A percentile compares a stretch with the other conserved stretches of the same genome.
These are phyloP conservation scores for Rhimphoctona megacephalus DNA, from an alignment of 2,888 invertebrate species.

Conservation along the genomic window DNA sequence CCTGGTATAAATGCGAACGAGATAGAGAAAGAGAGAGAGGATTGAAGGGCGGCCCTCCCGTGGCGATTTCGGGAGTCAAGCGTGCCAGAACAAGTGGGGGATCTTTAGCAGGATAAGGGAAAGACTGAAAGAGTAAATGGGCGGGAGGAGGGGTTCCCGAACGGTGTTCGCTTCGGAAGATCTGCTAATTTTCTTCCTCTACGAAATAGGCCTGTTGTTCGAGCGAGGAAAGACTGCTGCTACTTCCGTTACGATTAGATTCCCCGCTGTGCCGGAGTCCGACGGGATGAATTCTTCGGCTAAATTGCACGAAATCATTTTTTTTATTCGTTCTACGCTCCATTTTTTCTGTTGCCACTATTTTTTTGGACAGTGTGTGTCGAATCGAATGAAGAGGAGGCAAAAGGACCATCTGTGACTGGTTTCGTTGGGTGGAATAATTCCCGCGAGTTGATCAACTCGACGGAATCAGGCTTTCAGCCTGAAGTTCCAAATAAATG, in stretches of 20 bases:
- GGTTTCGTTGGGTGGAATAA: conserved; percentile 9
- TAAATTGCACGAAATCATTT: conserved; percentile 54
- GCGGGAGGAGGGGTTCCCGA: conserved; percentile 51
- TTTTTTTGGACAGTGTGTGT: conserved; percentile 9
- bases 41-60: conserved; percentile 48
- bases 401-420: conserved; percentile 12
- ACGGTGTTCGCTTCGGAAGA: conserved; percentile 73
- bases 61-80: conserved; percentile 58
- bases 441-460: neutral
- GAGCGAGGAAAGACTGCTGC: conserved; percentile 65
- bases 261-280: conserved; percentile 52
- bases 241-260: conserved; percentile 74
- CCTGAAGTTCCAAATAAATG: neutral
- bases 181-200: conserved; percentile 81
- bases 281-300: conserved; percentile 67
- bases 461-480: neutral
- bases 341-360: neutral
- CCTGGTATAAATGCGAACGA: conserved; percentile 79
- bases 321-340: conserved; percentile 18
- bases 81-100: conserved; percentile 73
- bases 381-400: conserved; percentile 16
- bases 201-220: conserved; percentile 60
- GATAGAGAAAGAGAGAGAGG: conserved; percentile 34
- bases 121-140: conserved; percentile 34
- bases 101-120: conserved; percentile 81